phyloP scores from a whole-genome alignment of 1,140 invertebrate species.

The Arion vulgaris region DNA sequence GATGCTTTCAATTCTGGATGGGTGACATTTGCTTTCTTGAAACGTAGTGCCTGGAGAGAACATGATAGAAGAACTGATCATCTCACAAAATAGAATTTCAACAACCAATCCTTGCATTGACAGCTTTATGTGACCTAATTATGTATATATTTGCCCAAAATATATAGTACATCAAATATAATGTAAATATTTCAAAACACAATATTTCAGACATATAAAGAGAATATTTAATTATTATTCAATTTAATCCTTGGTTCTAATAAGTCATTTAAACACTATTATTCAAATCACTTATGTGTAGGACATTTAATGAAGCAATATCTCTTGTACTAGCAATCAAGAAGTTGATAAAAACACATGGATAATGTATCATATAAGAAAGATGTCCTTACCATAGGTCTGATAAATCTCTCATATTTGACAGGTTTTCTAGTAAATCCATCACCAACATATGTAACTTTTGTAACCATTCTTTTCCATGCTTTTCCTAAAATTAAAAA shows the following conservation, averaged over 20 bases:
- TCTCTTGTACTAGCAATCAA: too few species aligned
- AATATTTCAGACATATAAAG: too few species aligned
- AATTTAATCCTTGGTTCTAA: too few species aligned
- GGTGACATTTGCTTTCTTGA: constrained; percentile 93
- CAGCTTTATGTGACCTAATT: too few species aligned
- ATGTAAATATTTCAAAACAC: too few species aligned
- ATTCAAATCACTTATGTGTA: too few species aligned
- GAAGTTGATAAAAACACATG: too few species aligned
- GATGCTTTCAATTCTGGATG: constrained; percentile 99
- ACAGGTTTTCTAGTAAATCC: constrained; percentile 99
- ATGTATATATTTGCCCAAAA: too few species aligned
- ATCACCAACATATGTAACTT: constrained; percentile 94
- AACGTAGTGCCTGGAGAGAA: constrained; percentile 68
- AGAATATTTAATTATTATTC: too few species aligned
- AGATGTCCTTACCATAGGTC: constrained; percentile 87
- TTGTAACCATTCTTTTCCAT: constrained; percentile 99
- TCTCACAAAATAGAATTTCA: neutral
- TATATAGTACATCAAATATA: too few species aligned
- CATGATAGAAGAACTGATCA: neutral
- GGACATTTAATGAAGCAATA: too few species aligned
- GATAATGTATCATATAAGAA: neutral
- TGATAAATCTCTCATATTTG: constrained; percentile 99
- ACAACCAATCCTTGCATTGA: neutral
- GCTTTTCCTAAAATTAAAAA: constrained; percentile 79
- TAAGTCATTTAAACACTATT: too few species aligned